A percentile compares a stretch with the other conserved stretches of the same genome.
Evolutionary conservation across 2,797 vertebrate species (phyloP).

Genomic region (Sylvia borin): DNA sequence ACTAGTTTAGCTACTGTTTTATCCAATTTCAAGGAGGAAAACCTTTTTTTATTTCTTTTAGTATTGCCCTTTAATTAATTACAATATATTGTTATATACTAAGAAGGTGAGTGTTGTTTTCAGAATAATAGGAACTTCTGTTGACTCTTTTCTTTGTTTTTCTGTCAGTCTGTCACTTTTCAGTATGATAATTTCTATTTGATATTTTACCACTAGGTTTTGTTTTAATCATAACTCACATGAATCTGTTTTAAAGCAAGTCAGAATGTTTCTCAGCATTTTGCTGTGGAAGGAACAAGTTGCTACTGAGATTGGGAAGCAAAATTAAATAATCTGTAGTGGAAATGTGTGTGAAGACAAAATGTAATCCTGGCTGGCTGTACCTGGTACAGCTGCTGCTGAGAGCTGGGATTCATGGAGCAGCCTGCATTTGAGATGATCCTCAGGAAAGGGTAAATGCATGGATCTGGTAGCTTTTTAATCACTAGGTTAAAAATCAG

Average conservation of each 20-base stretch:
- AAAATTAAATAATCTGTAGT: neutral
- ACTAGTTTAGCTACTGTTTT: neutral
- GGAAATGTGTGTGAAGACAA: neutral
- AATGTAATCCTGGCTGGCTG: neutral
- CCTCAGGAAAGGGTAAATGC: neutral
- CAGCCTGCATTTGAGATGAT: neutral
- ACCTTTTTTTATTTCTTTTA: neutral
- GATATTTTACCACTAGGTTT: neutral
- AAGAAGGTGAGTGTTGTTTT: neutral
- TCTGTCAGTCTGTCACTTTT: neutral
- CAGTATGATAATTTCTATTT: neutral
- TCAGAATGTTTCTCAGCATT: neutral
- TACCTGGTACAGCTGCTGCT: neutral
- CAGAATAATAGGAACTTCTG: neutral
- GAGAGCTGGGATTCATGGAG: neutral
- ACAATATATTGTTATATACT: neutral
- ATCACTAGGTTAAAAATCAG: neutral
- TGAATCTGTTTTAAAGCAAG: neutral
- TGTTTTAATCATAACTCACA: neutral
- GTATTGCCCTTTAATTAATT: neutral
- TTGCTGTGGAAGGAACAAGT: neutral
- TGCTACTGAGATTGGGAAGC: neutral
- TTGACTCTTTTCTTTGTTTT: neutral
- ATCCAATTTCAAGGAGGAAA: neutral
- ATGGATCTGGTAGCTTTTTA: neutral